These are phyloP conservation scores for Eriosoma lanigerum DNA, from an alignment of 1,140 invertebrate genomes.

Conservation along the genomic window DNA sequence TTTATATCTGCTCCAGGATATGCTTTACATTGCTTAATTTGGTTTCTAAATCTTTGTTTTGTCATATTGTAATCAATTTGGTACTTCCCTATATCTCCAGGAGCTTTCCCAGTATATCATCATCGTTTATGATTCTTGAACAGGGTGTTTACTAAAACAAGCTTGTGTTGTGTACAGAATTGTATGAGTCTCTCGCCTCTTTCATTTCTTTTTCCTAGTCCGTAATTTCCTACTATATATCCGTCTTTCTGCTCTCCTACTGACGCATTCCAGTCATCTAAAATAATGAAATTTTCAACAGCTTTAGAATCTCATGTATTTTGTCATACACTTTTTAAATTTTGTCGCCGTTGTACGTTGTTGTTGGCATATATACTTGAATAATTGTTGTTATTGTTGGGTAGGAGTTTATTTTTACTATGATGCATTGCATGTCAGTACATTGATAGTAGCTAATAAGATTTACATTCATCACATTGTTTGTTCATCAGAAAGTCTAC, in stretches of 20 bases:
- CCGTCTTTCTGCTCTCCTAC: background rate
- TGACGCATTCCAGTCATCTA: slow-evolving; percentile 11
- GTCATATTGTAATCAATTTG: slow-evolving; percentile 43
- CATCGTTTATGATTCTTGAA: slow-evolving; percentile 55
- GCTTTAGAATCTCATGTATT: slow-evolving; percentile 5
- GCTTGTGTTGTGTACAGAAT: slow-evolving; percentile 25
- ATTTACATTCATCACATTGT: no score
- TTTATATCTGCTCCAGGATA: background rate
- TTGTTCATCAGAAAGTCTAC: no score
- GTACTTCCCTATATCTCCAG: slow-evolving; percentile 56
- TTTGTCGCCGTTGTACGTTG: background rate
- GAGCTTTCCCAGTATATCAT: slow-evolving; percentile 57
- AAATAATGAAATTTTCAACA: background rate
- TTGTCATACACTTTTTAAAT: background rate
- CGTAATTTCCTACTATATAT: no score
- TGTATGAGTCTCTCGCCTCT: slow-evolving; percentile 36
- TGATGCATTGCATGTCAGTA: no score
- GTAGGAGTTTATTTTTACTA: no score
- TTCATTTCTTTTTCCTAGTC: slow-evolving; percentile 6
- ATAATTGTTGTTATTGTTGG: no score
- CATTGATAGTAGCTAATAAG: no score
- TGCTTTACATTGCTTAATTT: slow-evolving; percentile 6
- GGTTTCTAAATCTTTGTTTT: slow-evolving; percentile 37
- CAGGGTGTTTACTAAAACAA: slow-evolving; percentile 34
- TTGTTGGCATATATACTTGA: background rate